A percentile compares a stretch with the other conserved stretches of the same genome.
These are phyloP conservation scores for Atta cephalotes DNA, from an alignment of 1,140 invertebrate species.

Conservation along the genomic window DNA sequence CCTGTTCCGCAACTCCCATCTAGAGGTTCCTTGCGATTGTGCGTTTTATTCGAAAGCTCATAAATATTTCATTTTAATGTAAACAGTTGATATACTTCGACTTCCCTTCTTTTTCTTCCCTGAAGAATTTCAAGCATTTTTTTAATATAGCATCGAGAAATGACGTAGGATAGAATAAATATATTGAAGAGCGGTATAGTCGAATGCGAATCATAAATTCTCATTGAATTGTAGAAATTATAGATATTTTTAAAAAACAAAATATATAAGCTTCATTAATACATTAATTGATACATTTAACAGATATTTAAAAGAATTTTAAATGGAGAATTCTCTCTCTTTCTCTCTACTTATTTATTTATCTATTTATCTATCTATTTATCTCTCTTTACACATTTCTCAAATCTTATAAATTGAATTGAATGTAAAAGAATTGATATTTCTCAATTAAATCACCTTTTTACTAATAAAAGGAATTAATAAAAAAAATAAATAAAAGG, in stretches of 20 bases:
- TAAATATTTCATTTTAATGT: background rate
- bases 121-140: constrained; percentile 3
- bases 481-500: no score
- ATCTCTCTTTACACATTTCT: background rate
- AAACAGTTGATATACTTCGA: background rate
- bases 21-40: constrained; percentile 13
- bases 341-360: no score
- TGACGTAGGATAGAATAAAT: constrained; percentile 17
- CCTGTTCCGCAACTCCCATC: constrained; percentile 68
- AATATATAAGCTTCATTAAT: background rate
- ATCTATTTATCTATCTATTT: no score
- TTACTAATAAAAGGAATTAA: background rate
- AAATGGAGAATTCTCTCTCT: background rate
- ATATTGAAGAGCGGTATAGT: background rate
- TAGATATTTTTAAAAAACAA: background rate
- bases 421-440: background rate
- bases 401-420: background rate
- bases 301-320: background rate
- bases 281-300: background rate
- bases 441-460: background rate
- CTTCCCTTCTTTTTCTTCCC: background rate
- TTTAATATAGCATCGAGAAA: background rate
- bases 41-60: background rate
- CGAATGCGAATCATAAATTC: constrained; percentile 24
- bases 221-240: background rate